Evolutionary conservation across 2,113 vertebrate genomes (phyloP).

Genomic region (Larimichthys polyactis): DNA sequence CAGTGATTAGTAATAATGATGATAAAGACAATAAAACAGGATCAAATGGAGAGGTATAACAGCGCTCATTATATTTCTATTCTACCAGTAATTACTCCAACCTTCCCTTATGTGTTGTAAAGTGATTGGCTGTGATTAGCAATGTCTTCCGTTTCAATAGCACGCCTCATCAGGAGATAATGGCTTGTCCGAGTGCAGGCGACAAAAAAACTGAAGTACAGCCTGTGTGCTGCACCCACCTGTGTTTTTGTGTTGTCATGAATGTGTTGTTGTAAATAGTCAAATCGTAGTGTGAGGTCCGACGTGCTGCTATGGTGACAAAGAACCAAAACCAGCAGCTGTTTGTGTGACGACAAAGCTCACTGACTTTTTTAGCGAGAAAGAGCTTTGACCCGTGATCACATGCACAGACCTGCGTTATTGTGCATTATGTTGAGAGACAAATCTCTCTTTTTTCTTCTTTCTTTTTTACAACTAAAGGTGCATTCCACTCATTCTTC

Average conservation of each 20-base stretch:
- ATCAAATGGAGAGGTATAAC: constrained; percentile 26
- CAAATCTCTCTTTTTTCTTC: no score
- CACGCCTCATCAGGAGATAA: constrained; percentile 36
- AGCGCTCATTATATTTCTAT: constrained; percentile 39
- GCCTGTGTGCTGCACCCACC: neutral
- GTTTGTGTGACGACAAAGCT: constrained; percentile 37
- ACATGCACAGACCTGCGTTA: neutral
- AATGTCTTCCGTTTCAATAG: constrained; percentile 11
- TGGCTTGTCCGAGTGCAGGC: constrained; percentile 15
- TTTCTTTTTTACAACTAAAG: neutral
- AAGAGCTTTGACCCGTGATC: constrained; percentile 18
- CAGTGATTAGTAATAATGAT: constrained; percentile 55
- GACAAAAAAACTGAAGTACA: neutral
- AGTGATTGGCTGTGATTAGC: constrained; percentile 55
- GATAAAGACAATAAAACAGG: constrained; percentile 35
- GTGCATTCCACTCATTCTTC: neutral
- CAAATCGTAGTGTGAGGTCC: constrained; percentile 18
- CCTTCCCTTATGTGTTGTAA: constrained; percentile 26
- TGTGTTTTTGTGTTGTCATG: constrained; percentile 26
- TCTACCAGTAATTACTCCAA: constrained; percentile 25
- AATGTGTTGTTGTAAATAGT: constrained; percentile 33
- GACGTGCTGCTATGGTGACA: constrained; percentile 19
- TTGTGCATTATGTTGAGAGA: neutral
- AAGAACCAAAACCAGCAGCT: constrained; percentile 36
- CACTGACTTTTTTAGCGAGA: constrained; percentile 3